These are phyloP conservation scores for Ammodytes dubius DNA, from an alignment of 2,113 vertebrate species.

Conservation along the genomic window DNA sequence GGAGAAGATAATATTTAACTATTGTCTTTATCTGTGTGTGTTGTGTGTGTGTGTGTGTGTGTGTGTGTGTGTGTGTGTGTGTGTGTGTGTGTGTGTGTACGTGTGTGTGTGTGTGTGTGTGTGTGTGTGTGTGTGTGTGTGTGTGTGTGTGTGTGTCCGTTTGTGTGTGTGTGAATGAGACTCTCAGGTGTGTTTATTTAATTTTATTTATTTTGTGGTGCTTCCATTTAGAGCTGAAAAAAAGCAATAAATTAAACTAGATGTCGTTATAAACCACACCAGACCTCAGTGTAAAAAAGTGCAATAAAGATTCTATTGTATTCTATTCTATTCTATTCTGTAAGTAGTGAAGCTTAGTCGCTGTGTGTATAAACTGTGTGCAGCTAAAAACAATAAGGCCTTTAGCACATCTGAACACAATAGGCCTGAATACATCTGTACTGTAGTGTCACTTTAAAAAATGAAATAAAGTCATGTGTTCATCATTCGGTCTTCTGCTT, in stretches of 20 bases:
- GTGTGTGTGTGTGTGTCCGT: not conserved
- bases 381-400: too few relatives aligned
- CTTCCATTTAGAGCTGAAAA: not conserved
- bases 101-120: not conserved
- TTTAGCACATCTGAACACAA: not conserved
- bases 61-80: too few relatives aligned
- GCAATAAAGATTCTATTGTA: too few relatives aligned
- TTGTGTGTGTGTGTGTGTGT: too few relatives aligned
- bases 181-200: not conserved
- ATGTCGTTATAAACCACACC: not conserved
- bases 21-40: too few relatives aligned
- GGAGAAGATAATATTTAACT: too few relatives aligned
- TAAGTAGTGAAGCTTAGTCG: not conserved
- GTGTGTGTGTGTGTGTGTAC: too few relatives aligned
- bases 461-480: not conserved
- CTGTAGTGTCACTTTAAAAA: too few relatives aligned
- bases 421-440: too few relatives aligned
- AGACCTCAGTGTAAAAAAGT: not conserved
- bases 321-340: too few relatives aligned
- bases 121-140: not conserved
- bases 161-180: not conserved
- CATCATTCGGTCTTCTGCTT: not conserved
- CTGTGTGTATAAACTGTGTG: too few relatives aligned
- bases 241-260: not conserved
- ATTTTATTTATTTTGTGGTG: not conserved